Conservation (phyloP, 2,113 vertebrate genomes). For the Crypturellus undulatus region DNA sequence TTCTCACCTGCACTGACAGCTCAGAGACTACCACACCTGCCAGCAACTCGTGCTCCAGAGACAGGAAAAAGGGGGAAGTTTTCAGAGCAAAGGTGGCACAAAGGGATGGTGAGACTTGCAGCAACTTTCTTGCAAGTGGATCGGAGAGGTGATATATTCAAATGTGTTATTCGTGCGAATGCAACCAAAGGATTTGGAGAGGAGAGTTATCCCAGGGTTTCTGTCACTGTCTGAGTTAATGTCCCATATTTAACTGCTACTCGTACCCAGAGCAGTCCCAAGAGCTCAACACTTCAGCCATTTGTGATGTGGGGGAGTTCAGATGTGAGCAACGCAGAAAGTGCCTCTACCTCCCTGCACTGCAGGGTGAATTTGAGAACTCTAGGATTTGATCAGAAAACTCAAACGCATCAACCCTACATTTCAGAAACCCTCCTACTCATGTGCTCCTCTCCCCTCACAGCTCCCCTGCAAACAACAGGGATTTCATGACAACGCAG, state of each 20-base stretch:
- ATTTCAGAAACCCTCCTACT: neutral
- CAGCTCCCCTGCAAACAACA: neutral
- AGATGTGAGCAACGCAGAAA: neutral
- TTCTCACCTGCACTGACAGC: neutral
- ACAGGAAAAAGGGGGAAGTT: neutral
- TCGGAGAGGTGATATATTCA: neutral
- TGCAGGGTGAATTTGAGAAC: neutral
- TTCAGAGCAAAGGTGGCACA: neutral
- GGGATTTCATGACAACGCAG: neutral
- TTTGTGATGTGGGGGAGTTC: neutral
- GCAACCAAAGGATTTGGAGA: neutral
- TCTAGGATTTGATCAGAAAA: neutral
- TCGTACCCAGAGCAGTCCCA: neutral
- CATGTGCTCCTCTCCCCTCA: too few species aligned
- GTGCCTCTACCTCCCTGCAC: neutral
- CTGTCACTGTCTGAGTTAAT: neutral
- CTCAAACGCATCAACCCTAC: neutral
- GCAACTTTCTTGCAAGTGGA: neutral
- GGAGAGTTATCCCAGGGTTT: neutral
- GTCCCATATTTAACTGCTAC: accelerated
- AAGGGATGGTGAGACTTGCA: neutral
- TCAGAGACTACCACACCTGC: neutral
- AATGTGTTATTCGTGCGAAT: neutral
- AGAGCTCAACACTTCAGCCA: neutral
- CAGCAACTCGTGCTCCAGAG: neutral